Evolutionary conservation across 1,140 invertebrate genomes (phyloP), one percentile per base, ranked within the genome.

Genomic region (Drosophila pruinosa): DNA sequence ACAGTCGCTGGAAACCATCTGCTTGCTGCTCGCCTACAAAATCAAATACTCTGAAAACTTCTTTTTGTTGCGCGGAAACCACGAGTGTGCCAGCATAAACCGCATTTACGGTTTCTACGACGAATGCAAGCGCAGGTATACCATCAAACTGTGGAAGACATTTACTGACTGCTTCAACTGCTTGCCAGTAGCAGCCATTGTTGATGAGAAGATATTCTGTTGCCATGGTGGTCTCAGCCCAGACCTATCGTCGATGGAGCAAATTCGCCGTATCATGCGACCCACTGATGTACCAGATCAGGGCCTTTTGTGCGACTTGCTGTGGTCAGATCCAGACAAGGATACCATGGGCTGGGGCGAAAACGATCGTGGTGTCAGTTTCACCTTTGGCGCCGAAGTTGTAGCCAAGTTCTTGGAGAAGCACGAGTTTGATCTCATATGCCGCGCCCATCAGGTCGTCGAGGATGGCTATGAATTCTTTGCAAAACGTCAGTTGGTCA

Each of bases 161-260:
- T 99, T 99, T 92, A 99, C 98, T 45, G 98, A 99, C 92, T 99
- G 98, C 92, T 99, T 99, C 91, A 99, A 99, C 92, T 99, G 98
- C 93, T 93, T 99, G 89, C 98, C 98, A 2, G 97, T 99, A 41
- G 98, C 97, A 54, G 97, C 97, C 43, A 97, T 98, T 78, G 97
- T 99, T 64, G 98, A 99, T 91, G 98, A 99, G 91, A 99, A 99
- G 92, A 99, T 99, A 72, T 99, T 99, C 93, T 99, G 98, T 91
- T 99, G 98, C 92, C 98, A 99, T 92, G 98, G 98, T 77, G 97
- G 97, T 72, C 92, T 98, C 8, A 97, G 95, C 83, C 97, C 97
- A 0, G 97, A 98, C 92, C 92, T 98, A 1, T 94, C 98, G 92
- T 95, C 95, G 62, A 98, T 98, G 97, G 97, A 98, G 92, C 96